phyloP scores from a whole-genome alignment of 2,888 invertebrate genomes.

The Hydrotaea cyrtoneurina region DNA sequence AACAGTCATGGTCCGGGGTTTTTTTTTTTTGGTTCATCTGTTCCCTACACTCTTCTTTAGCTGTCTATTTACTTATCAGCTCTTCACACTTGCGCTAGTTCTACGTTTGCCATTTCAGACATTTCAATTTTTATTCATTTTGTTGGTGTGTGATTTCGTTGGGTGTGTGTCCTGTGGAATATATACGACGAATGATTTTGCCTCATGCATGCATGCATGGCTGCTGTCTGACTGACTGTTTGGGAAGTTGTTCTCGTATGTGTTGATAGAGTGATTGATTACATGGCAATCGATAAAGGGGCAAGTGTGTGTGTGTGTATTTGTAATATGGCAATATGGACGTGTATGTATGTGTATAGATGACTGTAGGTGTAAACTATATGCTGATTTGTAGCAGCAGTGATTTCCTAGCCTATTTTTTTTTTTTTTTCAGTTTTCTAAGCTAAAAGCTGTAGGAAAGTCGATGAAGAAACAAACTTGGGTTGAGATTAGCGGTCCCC shows the following conservation, averaged over 20 bases:
- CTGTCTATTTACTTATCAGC: slow-evolving; percentile 34
- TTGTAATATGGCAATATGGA: neutral
- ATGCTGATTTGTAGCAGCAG: slow-evolving; percentile 68
- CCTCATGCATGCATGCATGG: slow-evolving; percentile 23
- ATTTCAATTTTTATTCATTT: slow-evolving; percentile 13
- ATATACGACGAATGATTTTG: slow-evolving; percentile 15
- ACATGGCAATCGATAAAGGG: slow-evolving; percentile 65
- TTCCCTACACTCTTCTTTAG: neutral
- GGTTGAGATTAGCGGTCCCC: neutral
- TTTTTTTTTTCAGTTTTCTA: neutral
- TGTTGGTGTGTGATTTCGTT: neutral
- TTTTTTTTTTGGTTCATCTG: neutral
- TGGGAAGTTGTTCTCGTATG: slow-evolving; percentile 40
- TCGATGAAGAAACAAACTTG: neutral
- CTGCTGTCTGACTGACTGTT: slow-evolving; percentile 16
- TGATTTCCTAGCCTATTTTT: slow-evolving; percentile 14
- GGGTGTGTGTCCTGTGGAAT: slow-evolving; percentile 11
- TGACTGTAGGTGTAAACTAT: slow-evolving; percentile 14
- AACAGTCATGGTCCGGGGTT: neutral
- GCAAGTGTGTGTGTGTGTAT: neutral
- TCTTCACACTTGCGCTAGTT: slow-evolving; percentile 38
- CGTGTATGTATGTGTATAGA: neutral
- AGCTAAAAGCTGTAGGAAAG: neutral
- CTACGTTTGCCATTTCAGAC: neutral
- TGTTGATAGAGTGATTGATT: slow-evolving; percentile 69